These are phyloP conservation scores for Catonia carolina DNA, from an alignment of 2,888 invertebrate genomes.

Conservation along the genomic window DNA sequence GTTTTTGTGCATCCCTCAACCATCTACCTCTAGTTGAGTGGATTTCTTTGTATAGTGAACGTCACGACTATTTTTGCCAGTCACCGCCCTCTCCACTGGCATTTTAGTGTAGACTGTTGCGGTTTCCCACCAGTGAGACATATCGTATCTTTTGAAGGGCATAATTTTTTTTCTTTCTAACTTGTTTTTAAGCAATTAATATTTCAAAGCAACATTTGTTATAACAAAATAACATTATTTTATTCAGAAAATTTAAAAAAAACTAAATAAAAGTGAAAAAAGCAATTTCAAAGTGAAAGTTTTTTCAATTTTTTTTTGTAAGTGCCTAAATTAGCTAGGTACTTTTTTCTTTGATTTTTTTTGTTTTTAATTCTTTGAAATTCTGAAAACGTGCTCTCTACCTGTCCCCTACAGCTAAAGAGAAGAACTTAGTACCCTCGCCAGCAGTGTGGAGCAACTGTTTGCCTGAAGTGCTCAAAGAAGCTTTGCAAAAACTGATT, in stretches of 20 bases:
- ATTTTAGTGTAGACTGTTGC: too few species aligned
- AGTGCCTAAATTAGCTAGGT: not conserved
- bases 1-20: too few species aligned
- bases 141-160: too few species aligned
- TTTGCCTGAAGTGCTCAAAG: not conserved
- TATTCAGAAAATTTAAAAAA: not conserved
- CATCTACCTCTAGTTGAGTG: too few species aligned
- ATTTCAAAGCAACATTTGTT: too few species aligned
- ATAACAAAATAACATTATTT: too few species aligned
- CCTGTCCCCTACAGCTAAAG: not conserved
- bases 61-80: too few species aligned
- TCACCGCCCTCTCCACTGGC: too few species aligned
- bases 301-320: not conserved
- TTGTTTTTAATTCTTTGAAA: not conserved
- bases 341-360: not conserved
- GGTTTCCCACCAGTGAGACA: too few species aligned
- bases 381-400: not conserved
- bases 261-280: not conserved
- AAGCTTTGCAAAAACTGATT: not conserved
- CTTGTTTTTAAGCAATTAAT: too few species aligned
- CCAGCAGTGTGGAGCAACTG: not conserved
- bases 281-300: not conserved
- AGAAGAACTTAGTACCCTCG: not conserved
- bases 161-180: too few species aligned
- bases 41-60: too few species aligned